Percentiles rank a stretch among this genome's conserved stretches.
Conservation (phyloP, 2,888 invertebrate species). For the Heterodera filipjevi region DNA sequence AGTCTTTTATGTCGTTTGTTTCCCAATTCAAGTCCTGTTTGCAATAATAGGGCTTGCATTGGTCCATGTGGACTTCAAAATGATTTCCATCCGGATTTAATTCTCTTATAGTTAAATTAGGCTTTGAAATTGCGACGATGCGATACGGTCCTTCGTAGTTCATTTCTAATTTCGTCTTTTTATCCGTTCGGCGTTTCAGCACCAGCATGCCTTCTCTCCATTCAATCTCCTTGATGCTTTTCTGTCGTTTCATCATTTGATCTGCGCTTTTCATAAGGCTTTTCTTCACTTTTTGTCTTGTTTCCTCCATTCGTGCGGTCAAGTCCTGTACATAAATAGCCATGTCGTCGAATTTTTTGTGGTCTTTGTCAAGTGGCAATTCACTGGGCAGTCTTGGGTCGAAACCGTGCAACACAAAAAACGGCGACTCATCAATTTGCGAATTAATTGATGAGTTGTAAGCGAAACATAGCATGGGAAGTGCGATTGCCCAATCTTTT, state of each 20-base stretch:
- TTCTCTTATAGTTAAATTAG: not conserved
- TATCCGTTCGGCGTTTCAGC: not conserved
- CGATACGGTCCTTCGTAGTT: not conserved
- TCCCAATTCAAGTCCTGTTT: too few species aligned
- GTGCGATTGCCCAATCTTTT: constrained; percentile 29
- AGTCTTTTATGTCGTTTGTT: too few species aligned
- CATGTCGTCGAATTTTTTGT: not conserved
- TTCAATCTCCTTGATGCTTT: not conserved
- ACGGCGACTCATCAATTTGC: constrained; percentile 32
- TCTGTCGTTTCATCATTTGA: not conserved
- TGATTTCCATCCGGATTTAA: too few species aligned
- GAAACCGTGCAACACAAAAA: constrained; percentile 34
- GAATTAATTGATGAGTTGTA: constrained; percentile 35
- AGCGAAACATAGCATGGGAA: constrained; percentile 32
- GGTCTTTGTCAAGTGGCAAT: not conserved
- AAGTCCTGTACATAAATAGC: not conserved
- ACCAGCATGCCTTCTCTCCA: constrained; percentile 13
- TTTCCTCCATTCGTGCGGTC: not conserved
- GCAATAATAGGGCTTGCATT: not conserved
- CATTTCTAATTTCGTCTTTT: not conserved
- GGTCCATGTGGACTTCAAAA: constrained; percentile 3
- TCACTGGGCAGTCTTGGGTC: constrained; percentile 36
- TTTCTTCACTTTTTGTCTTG: not conserved
- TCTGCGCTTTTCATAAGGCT: not conserved
- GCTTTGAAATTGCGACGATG: not conserved